Base-by-base conservation (phyloP, 2,797 vertebrate species). In the Ataeniobius toweri region DNA sequence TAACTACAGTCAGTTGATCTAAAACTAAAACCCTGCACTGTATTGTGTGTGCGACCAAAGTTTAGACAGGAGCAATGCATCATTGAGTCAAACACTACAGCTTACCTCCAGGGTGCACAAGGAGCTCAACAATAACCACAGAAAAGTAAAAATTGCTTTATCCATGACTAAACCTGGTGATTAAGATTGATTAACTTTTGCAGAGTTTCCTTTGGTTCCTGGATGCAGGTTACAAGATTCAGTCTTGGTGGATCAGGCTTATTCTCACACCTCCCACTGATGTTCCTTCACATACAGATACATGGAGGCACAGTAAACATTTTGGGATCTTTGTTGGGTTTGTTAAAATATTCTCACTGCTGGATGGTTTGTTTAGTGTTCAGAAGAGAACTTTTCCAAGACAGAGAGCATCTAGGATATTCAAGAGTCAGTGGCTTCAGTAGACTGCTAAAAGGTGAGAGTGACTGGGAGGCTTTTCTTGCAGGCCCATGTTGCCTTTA, bases 61-160 rank as follows among this genome's bases (percentile, higher is more conserved):
- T 75, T 80, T 67, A 71, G n/a, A 81, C 75, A 77, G 46, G 44
- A 82, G 10, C 56, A 77, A 82, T 71, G 59, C 44, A 53, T 80
- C 79, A 74, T 53, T n/a, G 6, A 46, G 22, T 51, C 10, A 70
- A 78, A 76, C 70, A 75, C 20, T 2, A 26, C 63, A 78, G 71
- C 20, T 71, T 12, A 72, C 70, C 51, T 53, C 26, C 50, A 39
- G 31, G 31, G 22, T 26, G 8, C 71, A 53, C 50, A 55, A 24
- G 20, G 71, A 73, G 44, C 41, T 46, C 13, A 26, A 46, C 13
- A 68, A 22, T 44, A 24, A 44, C 20, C 10, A 22, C 5, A 69
- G 44, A 46, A 68, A n/a, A 26, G 12, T 16, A 46, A 16, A 69
- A 46, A 46, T 69, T n/a, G 24, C 41, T 69, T 69, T 16, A 48